Evolutionary conservation across 1,140 invertebrate species (phyloP), one percentile per base, ranked within the genome.

Genomic region (Sinella curviseta): DNA sequence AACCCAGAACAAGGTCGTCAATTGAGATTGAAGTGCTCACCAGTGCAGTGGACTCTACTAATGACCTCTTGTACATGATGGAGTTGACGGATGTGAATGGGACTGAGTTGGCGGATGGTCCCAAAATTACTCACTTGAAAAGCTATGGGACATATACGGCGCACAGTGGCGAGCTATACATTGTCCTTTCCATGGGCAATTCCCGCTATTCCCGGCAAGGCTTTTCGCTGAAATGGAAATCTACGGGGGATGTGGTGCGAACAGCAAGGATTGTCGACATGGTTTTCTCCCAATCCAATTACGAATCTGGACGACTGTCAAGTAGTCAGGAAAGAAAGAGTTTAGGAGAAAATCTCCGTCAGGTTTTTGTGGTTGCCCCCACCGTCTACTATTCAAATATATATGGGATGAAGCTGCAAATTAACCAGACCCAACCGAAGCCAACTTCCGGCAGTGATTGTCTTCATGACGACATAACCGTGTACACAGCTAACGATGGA

Each of bases 61-160:
- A 70, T 33, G 65, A 70, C n/a, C 65, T 31, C 65, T 33, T 70
- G 31, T 70, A 70, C 65, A 70, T 70, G 65, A 33, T 70, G 31
- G 65, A 70, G 31, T 30, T 70, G 31, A 70, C 65, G n/a, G 65
- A 70, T 33, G 65, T 33, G 3, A 70, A 33, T 24, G 65, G 65
- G 31, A 33, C 30, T 30, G 65, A 3, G 12, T 33, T 70, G 30
- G 26, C 26, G 8, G 31, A 70, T 30, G 65, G 3, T 31, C 65
- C 65, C 3, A 70, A 33, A 70, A 33, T 70, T 14, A 70, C 65
- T 33, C 26, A n/a, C 8, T n/a, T 70, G 2, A 30, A 30, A 4
- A 24, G 65, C 2, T 70, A 70, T n/a, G 65, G 65, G 12, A 70
- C 3, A 2, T 70, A 70, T 33, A 30, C 30, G 31, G 65, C 65